These are phyloP conservation scores for Sula dactylatra DNA, from an alignment of 2,113 vertebrate species.

Conservation along the genomic window DNA sequence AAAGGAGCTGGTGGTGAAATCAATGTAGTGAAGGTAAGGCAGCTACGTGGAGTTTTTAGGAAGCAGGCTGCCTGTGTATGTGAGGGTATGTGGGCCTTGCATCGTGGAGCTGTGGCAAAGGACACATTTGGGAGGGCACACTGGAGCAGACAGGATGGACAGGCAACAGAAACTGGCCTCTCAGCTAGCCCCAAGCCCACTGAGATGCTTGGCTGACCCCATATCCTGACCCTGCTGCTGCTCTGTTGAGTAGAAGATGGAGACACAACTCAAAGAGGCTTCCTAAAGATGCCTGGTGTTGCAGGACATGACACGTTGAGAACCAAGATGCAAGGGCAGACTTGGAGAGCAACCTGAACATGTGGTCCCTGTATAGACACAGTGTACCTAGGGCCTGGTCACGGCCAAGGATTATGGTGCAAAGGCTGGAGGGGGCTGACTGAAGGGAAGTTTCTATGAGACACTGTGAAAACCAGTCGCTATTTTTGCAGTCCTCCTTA, in stretches of 20 bases:
- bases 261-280: not conserved
- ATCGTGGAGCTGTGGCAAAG: not conserved
- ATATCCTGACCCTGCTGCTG: not conserved
- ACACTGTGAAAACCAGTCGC: not conserved
- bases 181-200: not conserved
- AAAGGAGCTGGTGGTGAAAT: not conserved
- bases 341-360: not conserved
- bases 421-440: not conserved
- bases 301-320: not conserved
- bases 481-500: not conserved
- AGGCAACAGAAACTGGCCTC: not conserved
- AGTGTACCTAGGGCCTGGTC: not conserved
- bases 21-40: not conserved
- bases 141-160: not conserved
- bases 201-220: not conserved
- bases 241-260: not conserved
- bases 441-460: not conserved
- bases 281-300: not conserved
- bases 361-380: too few relatives aligned
- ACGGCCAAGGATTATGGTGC: not conserved
- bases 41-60: accelerated
- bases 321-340: not conserved
- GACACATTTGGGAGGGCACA: not conserved
- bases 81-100: accelerated
- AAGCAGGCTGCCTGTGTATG: not conserved